Base-by-base conservation (phyloP, 2,113 vertebrate genomes). In the Hippopotamus amphibius region DNA sequence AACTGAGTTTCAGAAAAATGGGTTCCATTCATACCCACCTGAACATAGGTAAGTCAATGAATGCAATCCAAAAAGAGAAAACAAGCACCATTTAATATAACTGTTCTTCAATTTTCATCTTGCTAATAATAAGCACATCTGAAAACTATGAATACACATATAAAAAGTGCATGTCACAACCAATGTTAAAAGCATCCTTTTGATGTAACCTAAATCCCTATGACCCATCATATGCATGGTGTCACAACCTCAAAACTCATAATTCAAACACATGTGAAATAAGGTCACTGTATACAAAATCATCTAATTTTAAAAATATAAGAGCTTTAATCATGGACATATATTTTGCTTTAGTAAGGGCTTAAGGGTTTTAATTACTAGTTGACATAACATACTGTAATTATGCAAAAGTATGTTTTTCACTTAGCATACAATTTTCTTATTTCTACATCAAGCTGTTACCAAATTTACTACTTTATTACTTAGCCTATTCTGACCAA, bases 281-380 rank as follows among this genome's bases (percentile, higher is more conserved):
- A 85, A 82, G 24, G 17, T 72, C 79, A 81, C 11, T 76, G 50
- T 66, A 96, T 37, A 37, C n/a, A 94, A 92, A 84, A 88, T 80
- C 50, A 87, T 33, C n/a, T 74, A 82, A 68, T 80, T 90, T 66
- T 55, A 63, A 82, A 72, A 94, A 89, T 89, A 79, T 33, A 87
- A 96, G 93, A 91, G 61, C 43, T 93, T 96, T 93, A 83, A 94
- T 94, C 68, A 94, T 72, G 79, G 79, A 88, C 50, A 81, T 76
- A 76, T 43, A 65, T 72, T 94, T 88, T 85, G 53, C 76, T 94
- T 94, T 90, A 93, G 71, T 68, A 95, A 97, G 74, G 69, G 46
- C 46, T 61, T 76, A 68, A 81, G 61, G 63, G 65, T 97, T 96
- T 98, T 97, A 98, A 96, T 97, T 97, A 93, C 48, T 93, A 82